Evolutionary conservation across 2,113 vertebrate species (phyloP), one percentile per base, ranked within the genome.

Genomic region (Mola mola): DNA sequence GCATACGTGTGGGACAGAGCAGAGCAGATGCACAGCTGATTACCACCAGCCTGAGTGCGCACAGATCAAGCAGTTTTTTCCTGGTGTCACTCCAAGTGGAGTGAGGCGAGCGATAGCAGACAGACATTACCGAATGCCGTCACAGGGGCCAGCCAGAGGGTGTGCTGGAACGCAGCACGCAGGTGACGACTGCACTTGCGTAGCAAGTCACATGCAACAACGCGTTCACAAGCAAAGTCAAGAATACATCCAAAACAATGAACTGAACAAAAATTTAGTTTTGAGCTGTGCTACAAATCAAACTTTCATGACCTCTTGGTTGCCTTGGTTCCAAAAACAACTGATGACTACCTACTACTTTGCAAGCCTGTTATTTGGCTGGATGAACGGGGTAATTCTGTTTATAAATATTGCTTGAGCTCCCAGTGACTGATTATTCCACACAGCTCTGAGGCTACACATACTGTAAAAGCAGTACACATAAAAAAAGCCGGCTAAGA

Each of bases 21-120:
- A 15, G 7, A 76, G 66, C 75, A 75, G 79, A 85, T 75, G 62
- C 73, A 77, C 79, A 68, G 77, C 81, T 82, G 77, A 88, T 84
- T 81, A 87, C 33, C 53, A 81, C 55, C 75, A 71, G 74, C 58
- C 81, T 75, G 62, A 78, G 47, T 73, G 73, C 70, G 53, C 78
- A 66, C 48, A 63, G 26, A 67, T 78, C 72, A 65, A 59, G 29
- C 61, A 1, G 51, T 77, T 84, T 77, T 84, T 49, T 78, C 61
- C 66, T 44, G 58, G 59, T 66, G 59, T 43, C 26, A 64, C 71
- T 82, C 62, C 58, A 80, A 83, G 56, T 65, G 68, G 69, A 79
- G 72, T 58, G 72, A 74, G 53, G 59, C 66, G 68, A 69, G 75
- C 65, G 49, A 62, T 53, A 61, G 77, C 75, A 81, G 72, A 84